Base-by-base conservation (phyloP, 2,888 invertebrate genomes). In the Thyatira batis region DNA sequence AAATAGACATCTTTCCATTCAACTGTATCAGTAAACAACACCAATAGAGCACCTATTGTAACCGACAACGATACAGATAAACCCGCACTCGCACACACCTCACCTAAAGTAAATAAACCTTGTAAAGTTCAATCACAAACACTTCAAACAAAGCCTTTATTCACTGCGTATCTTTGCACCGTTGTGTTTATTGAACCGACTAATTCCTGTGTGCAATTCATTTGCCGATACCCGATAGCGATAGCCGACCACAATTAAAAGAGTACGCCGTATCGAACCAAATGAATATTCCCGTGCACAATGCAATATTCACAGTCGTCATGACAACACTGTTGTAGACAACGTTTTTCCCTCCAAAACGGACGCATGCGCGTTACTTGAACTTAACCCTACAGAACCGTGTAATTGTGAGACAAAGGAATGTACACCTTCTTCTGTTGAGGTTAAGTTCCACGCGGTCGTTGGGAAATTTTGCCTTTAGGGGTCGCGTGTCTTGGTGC, bases 261-360 rank as follows among this genome's bases (percentile, higher is more conserved):
- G 17, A 17, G 39, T 39, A 17, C 53, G 45, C 33, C 55, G 48
- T 53, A 55, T 49, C 54, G 64, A 68, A 69, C 56, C 51, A 56
- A 61, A 64, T 58, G 73, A 70, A 68, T 58, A 57, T 57, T 58
- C 69, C 8, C 17, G 13, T 39, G 13, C 39, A 72, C 74, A 71
- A 76, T 87, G 84, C 82, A 85, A 71, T 77, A 68, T 66, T 73
- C 76, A 69, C 65, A 70, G 84, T 89, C 62, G 78, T 78, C 69
- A 89, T 90, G 80, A 74, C 80, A 81, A 89, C 87, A 83, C 81
- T 85, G 87, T 82, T 48, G 82, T 78, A 78, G 76, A 61, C 48
- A 48, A 54, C 54, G 76, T 73, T 82, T 87, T 89, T 91, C 89
- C 89, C 89, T 89, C 89, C 90, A 89, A 90, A 89, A 89, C 64